Base-by-base conservation (phyloP, 2,113 vertebrate genomes). In the Melozone crissalis region DNA sequence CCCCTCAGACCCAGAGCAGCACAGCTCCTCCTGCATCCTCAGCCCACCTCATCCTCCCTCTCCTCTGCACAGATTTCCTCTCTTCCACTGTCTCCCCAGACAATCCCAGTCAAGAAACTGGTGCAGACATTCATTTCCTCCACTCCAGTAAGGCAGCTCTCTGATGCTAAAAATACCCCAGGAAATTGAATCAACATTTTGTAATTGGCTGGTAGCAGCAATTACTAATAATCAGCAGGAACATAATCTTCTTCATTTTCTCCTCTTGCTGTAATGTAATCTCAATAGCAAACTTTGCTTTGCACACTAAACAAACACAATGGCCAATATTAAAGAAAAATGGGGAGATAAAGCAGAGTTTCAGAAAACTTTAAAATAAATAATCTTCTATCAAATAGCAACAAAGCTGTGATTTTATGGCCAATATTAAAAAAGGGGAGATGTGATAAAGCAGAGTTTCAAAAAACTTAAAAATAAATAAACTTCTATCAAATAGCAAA, bases 151-250 rank as follows among this genome's bases (percentile, higher is more conserved):
- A 88, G 52, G 63, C 85, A 66, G 76, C 57, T 90, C 19, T 22
- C 62, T 46, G 69, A 35, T 84, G 76, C 85, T 96, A 92, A 90
- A 96, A 95, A 90, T 92, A 93, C 28, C 37, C 58, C 68, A 74
- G 92, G 86, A 96, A 95, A 95, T 59, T 22, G 31, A 92, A 96
- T 92, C 90, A 94, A 89, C 89, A 59, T 87, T 69, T 89, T 79
- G 46, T 79, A 95, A 94, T 95, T 84, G 74, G 26, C 44, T 92
- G 86, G 51, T 79, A 73, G 87, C 52, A 93, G 93, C 52, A 93
- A 94, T 95, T 87, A 93, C 71, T 93, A 95, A 93, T 90, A 87
- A 96, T 90, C 85, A 94, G 43, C 65, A 62, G 62, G 73, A 92
- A 72, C 44, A 84, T n/a, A 58, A 96, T 90, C 84, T 89, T 87